Evolutionary conservation across 2,113 vertebrate genomes (phyloP).

Genomic region (Ptilonorhynchus violaceus): DNA sequence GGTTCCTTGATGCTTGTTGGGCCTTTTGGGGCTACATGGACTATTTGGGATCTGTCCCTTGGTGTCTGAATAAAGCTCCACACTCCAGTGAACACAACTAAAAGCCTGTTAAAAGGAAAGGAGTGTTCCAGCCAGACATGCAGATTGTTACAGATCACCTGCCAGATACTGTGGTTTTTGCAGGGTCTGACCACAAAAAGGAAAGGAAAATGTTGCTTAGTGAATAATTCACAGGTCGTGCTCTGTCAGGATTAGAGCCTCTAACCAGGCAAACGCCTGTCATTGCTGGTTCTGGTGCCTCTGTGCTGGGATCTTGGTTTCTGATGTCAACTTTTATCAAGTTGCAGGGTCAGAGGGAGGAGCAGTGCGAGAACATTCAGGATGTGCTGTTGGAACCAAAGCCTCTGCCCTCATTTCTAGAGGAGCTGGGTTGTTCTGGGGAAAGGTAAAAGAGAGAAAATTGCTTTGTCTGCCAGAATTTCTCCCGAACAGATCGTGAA

Average conservation of each 20-base stretch:
- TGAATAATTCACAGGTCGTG: conserved; percentile 36
- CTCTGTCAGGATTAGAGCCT: neutral
- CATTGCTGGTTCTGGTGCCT: neutral
- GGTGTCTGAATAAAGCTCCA: neutral
- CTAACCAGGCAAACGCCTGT: neutral
- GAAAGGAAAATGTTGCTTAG: neutral
- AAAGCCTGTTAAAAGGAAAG: conserved; percentile 8
- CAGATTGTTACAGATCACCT: neutral
- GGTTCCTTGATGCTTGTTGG: neutral
- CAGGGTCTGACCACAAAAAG: neutral
- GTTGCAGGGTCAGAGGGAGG: neutral
- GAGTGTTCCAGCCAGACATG: neutral
- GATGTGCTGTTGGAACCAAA: neutral
- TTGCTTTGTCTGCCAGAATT: neutral
- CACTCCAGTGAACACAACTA: neutral
- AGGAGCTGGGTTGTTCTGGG: neutral
- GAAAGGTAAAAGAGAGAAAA: neutral
- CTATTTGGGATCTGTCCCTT: neutral
- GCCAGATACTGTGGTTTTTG: neutral
- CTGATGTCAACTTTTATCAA: neutral
- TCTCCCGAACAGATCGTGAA: neutral
- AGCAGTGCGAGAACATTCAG: neutral
- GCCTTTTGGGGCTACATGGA: neutral
- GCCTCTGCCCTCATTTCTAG: neutral
- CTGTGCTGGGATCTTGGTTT: neutral